phyloP scores from a whole-genome alignment of 2,113 vertebrate species.

The Camelus bactrianus region DNA sequence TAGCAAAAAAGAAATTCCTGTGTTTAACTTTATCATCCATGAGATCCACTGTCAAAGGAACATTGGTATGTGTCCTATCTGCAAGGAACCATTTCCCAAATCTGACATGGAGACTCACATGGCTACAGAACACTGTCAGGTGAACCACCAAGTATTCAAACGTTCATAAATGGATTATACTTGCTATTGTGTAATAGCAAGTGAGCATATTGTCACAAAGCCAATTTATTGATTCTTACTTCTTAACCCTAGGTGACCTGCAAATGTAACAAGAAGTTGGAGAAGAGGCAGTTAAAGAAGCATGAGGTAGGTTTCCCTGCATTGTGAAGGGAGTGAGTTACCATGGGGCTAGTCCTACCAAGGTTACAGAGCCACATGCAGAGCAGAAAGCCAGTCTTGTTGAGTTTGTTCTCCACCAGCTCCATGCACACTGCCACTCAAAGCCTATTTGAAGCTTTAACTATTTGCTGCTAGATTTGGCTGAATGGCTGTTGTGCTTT shows the following conservation, averaged over 20 bases:
- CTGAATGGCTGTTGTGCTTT: neutral
- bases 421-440: neutral
- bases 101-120: slow-evolving; percentile 92
- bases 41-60: slow-evolving; percentile 98
- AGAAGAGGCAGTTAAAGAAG: slow-evolving; percentile 90
- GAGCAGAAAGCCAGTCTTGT: neutral
- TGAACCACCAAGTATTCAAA: slow-evolving; percentile 10
- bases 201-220: neutral
- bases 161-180: neutral
- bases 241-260: slow-evolving; percentile 90
- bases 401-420: neutral
- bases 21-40: slow-evolving; percentile 95
- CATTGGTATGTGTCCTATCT: slow-evolving; percentile 92
- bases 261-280: slow-evolving; percentile 95
- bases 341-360: neutral
- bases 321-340: neutral
- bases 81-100: slow-evolving; percentile 94
- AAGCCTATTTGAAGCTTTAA: neutral
- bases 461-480: neutral
- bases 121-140: slow-evolving; percentile 93
- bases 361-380: neutral
- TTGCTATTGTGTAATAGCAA: neutral
- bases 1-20: slow-evolving; percentile 96
- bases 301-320: slow-evolving; percentile 91
- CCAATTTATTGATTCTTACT: neutral